phyloP scores from a whole-genome alignment of 2,888 invertebrate genomes.

The Megalurothrips usitatus region DNA sequence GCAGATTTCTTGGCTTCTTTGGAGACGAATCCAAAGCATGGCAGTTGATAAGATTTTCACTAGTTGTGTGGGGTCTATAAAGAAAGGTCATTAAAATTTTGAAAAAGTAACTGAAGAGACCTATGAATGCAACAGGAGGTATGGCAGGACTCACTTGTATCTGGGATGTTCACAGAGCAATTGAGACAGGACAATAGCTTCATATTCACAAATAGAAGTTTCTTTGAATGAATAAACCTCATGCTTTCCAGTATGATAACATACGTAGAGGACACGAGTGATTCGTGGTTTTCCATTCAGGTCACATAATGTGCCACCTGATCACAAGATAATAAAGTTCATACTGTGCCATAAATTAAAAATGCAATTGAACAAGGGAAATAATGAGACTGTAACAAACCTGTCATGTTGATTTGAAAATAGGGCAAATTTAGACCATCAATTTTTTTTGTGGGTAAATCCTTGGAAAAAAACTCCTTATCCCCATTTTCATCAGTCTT shows the following conservation, averaged over 20 bases:
- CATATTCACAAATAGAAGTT: slow-evolving; percentile 90
- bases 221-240: slow-evolving; percentile 92
- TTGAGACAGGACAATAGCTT: slow-evolving; percentile 82
- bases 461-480: slow-evolving; percentile 36
- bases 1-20: slow-evolving; percentile 66
- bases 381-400: background rate
- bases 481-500: slow-evolving; percentile 30
- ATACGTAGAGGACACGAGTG: slow-evolving; percentile 81
- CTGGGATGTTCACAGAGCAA: slow-evolving; percentile 83
- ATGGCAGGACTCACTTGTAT: slow-evolving; percentile 55
- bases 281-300: slow-evolving; percentile 77
- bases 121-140: background rate
- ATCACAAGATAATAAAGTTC: background rate
- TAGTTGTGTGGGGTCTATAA: slow-evolving; percentile 61
- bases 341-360: background rate
- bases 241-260: slow-evolving; percentile 81
- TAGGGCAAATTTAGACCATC: slow-evolving; percentile 87
- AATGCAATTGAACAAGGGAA: background rate
- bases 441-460: slow-evolving; percentile 62
- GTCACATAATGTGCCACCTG: slow-evolving; percentile 83
- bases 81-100: slow-evolving; percentile 28
- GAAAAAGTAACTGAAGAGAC: background rate
- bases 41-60: slow-evolving; percentile 73
- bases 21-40: slow-evolving; percentile 61
- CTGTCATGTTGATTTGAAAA: slow-evolving; percentile 77